Percentiles rank a stretch among this genome's conserved stretches.
Conservation (phyloP, 2,888 invertebrate species). For the Lydus trimaculatus region DNA sequence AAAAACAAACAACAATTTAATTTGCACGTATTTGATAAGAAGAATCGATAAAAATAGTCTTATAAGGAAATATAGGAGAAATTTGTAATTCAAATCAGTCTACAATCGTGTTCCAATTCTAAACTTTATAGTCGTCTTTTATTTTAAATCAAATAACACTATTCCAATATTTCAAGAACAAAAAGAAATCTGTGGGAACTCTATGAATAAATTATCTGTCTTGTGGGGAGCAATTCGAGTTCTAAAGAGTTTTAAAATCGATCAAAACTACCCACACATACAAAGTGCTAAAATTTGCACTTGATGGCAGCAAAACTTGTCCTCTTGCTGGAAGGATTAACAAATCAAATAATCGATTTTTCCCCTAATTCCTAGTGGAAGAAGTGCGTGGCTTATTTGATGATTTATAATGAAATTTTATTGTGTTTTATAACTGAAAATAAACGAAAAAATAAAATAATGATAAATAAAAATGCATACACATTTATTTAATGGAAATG, state of each 20-base stretch:
- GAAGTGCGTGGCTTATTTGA: no score
- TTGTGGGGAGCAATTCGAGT: not conserved
- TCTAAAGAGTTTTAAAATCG: no score
- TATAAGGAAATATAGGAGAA: not conserved
- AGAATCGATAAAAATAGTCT: no score
- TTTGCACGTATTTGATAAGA: no score
- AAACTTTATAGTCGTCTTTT: not conserved
- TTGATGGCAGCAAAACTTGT: no score
- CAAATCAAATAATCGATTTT: no score
- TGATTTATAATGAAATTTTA: no score
- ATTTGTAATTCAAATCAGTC: not conserved
- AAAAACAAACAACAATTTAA: no score
- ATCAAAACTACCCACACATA: not conserved
- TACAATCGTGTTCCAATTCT: no score
- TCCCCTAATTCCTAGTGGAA: no score
- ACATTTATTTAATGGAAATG: slow-evolving; percentile 40
- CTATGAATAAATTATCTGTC: not conserved
- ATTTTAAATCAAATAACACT: not conserved
- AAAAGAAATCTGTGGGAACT: not conserved
- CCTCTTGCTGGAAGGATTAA: no score
- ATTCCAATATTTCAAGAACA: not conserved
- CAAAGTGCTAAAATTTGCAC: no score
- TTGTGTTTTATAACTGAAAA: slow-evolving; percentile 8
- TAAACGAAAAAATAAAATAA: not conserved
- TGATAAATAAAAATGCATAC: slow-evolving; percentile 29